Base-by-base conservation (phyloP, 2,797 vertebrate species). In the Steatocranus sp. region DNA sequence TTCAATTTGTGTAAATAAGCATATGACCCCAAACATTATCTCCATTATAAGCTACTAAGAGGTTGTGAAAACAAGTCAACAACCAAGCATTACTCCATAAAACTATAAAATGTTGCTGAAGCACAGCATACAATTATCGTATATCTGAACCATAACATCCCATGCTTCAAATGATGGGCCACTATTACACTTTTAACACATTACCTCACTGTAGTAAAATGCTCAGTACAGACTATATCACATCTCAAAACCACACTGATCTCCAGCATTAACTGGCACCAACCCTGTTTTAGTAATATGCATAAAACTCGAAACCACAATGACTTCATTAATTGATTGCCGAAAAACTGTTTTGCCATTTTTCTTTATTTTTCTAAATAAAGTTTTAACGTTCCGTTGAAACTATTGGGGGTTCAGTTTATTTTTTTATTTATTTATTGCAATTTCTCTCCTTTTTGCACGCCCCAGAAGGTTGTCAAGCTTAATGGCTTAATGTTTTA, bases 21-120 rank as follows among this genome's bases (percentile, higher is more conserved):
- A 23, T 12, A 20, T 23, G 18, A 85, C 18, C 32, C 68, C 32
- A 51, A 15, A 61, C 34, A 54, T 80, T 14, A 68, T 81, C 61
- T 63, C 81, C 36, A 63, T 86, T 46, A 56, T 12, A 79, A 61
- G 34, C 48, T 66, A 23, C 18, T 20, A 23, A 25, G 61, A 79
- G 56, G 56, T 76, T 66, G 5, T 74, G 30, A 82, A 75, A 84
- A 75, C 30, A 66, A 68, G 56, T 63, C 23, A 77, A 75, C 7
- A 80, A 27, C 20, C 75, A 48, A 32, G 51, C n/a, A 56, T 79
- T 58, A 79, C 18, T 32, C 43, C 15, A 23, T 73, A 49, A 61
- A 74, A 58, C 27, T 43, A 46, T 14, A 10, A 58, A 75, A 48
- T 81, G 38, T 46, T 66, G 20, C 78, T 50, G 38, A 30, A 53